Conservation (phyloP, 2,113 vertebrate species). For the Callorhinus ursinus region DNA sequence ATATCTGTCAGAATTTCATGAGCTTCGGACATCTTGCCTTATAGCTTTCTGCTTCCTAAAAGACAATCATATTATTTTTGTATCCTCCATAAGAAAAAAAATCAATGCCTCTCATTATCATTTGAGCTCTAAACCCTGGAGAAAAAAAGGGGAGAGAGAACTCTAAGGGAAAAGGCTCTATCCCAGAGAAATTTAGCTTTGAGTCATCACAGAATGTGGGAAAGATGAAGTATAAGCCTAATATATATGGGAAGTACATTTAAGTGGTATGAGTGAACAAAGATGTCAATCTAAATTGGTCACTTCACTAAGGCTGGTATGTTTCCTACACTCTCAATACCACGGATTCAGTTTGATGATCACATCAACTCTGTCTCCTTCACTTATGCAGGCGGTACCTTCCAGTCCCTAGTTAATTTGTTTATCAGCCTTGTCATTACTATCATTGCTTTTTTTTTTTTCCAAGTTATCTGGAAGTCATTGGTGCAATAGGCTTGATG, state of each 20-base stretch:
- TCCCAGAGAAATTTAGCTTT: slow-evolving; percentile 11
- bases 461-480: background rate
- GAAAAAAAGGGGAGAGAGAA: background rate
- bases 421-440: background rate
- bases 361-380: background rate
- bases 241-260: background rate
- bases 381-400: background rate
- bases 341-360: background rate
- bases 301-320: background rate
- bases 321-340: background rate
- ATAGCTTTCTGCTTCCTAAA: background rate
- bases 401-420: background rate
- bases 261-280: background rate
- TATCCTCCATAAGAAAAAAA: background rate
- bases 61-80: slow-evolving; percentile 36
- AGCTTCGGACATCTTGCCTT: slow-evolving; percentile 10
- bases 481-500: background rate
- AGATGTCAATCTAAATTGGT: slow-evolving; percentile 11
- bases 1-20: slow-evolving; percentile 32
- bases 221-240: slow-evolving; percentile 32
- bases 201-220: slow-evolving; percentile 7
- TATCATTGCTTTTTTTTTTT: background rate
- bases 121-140: background rate
- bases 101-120: background rate
- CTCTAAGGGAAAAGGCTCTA: background rate